Percentiles rank a stretch among this genome's conserved stretches.
These are phyloP conservation scores for Clanis bilineata DNA, from an alignment of 2,888 invertebrate species.

Conservation along the genomic window DNA sequence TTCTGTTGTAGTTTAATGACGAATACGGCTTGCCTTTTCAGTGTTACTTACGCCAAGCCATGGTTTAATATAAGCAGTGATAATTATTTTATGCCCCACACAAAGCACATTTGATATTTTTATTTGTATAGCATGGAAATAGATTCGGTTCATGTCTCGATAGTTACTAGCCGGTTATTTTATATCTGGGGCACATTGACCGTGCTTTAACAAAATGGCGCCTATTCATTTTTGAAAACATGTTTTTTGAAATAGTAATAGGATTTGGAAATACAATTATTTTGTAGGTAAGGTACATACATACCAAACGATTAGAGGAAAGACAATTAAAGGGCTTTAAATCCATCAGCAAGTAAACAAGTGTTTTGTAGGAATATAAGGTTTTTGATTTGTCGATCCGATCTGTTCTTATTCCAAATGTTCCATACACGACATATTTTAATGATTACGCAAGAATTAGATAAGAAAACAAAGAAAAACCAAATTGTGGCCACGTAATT, in stretches of 20 bases:
- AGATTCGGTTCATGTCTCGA: neutral
- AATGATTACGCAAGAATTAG: too few species aligned
- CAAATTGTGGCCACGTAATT: too few species aligned
- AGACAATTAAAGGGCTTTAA: too few species aligned
- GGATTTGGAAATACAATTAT: neutral
- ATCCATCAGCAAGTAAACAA: too few species aligned
- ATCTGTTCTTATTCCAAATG: too few species aligned
- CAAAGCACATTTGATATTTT: neutral
- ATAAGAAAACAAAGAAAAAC: too few species aligned
- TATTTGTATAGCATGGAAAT: neutral
- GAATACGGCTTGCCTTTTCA: neutral
- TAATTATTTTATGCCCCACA: slow-evolving; percentile 2
- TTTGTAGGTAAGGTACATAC: too few species aligned
- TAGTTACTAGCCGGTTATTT: neutral
- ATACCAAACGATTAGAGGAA: too few species aligned
- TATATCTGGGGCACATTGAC: neutral
- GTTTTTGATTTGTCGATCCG: too few species aligned
- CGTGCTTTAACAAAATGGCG: neutral
- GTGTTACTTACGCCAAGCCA: neutral
- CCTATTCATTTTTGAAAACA: neutral
- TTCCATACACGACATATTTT: too few species aligned
- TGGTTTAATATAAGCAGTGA: slow-evolving; percentile 8
- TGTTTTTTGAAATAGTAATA: neutral
- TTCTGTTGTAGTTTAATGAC: slow-evolving; percentile 1
- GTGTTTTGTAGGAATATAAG: too few species aligned